Evolutionary conservation across 2,113 vertebrate species (phyloP).

Genomic region (Nothocercus nigrocapillus): DNA sequence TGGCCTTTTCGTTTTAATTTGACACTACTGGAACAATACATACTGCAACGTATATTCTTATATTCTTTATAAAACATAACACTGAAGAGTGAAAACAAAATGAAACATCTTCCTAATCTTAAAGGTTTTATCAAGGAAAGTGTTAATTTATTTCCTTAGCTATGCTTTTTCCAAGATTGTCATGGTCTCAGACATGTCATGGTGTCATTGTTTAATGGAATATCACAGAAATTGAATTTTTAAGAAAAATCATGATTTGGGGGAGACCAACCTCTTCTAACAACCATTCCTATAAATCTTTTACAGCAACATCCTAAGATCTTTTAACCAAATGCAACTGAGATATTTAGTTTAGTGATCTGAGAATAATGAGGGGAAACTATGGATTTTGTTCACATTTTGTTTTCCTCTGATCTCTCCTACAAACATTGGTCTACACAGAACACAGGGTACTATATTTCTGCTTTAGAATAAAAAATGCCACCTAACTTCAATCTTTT

Average conservation of each 20-base stretch:
- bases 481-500: not conserved
- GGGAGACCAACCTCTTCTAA: not conserved
- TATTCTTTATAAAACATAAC: not conserved
- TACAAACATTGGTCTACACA: not conserved
- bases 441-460: not conserved
- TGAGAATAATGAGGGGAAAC: not conserved
- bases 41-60: not conserved
- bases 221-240: not conserved
- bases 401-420: not conserved
- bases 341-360: not conserved
- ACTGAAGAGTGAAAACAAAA: not conserved
- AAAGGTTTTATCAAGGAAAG: not conserved
- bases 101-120: not conserved
- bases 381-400: not conserved
- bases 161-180: fast-evolving
- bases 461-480: not conserved
- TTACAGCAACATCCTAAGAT: not conserved
- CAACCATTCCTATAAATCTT: not conserved
- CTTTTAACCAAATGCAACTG: not conserved
- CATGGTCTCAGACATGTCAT: fast-evolving
- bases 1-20: not conserved
- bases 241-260: not conserved
- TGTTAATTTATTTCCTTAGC: not conserved
- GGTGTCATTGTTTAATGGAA: too few species aligned
- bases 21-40: not conserved